phyloP scores from a whole-genome alignment of 2,113 vertebrate species.

The Triplophysa dalaica region DNA sequence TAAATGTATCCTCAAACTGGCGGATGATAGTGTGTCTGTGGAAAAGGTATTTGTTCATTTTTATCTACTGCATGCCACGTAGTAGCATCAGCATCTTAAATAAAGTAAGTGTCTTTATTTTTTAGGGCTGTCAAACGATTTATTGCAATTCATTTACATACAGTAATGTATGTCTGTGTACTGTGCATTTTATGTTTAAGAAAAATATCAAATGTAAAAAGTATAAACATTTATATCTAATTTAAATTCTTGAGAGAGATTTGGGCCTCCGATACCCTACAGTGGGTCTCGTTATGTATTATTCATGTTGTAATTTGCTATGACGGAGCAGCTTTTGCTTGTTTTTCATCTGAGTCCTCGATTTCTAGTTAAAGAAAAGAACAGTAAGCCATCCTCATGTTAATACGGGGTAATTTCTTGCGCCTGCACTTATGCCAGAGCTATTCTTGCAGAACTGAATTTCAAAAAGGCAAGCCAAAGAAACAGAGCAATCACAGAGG shows the following conservation, averaged over 20 bases:
- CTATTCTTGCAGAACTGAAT: not conserved
- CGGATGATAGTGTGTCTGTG: not conserved
- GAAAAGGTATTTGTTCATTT: not conserved
- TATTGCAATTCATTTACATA: too few species aligned
- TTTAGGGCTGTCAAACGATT: too few species aligned
- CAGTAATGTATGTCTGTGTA: too few species aligned
- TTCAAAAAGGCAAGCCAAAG: not conserved
- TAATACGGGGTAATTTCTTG: slow-evolving; percentile 30
- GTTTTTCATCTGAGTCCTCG: not conserved
- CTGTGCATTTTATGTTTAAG: too few species aligned
- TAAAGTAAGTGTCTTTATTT: too few species aligned
- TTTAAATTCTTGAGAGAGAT: not conserved
- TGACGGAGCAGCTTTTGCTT: slow-evolving; percentile 20
- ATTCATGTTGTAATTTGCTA: slow-evolving; percentile 55
- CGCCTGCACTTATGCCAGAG: not conserved
- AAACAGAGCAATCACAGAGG: not conserved
- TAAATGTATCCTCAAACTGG: slow-evolving; percentile 10
- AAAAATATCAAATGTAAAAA: too few species aligned
- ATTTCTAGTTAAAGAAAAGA: not conserved
- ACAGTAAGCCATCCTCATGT: not conserved
- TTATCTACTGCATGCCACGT: not conserved
- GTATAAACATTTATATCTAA: too few species aligned
- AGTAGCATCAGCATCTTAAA: too few species aligned
- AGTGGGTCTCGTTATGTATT: slow-evolving; percentile 48
- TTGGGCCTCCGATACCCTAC: not conserved